phyloP scores from a whole-genome alignment of 1,140 invertebrate genomes.

The Drosophila nigrodunni region DNA sequence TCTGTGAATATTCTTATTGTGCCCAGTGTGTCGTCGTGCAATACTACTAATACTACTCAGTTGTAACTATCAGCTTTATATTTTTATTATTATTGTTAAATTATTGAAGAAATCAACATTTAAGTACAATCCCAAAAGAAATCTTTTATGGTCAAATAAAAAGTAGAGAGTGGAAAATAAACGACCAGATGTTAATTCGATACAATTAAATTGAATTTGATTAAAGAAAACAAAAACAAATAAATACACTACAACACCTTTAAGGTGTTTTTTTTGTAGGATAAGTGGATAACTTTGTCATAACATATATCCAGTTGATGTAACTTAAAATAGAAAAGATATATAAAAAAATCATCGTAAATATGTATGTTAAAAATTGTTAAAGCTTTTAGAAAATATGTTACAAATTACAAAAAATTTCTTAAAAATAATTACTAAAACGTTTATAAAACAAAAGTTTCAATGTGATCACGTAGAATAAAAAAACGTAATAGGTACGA shows the following conservation, averaged over 20 bases:
- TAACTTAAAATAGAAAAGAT: slow-evolving; percentile 43
- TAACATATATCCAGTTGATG: slow-evolving; percentile 41
- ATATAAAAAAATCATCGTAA: slow-evolving; percentile 31
- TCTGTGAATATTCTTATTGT: slow-evolving; percentile 23
- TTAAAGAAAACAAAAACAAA: neutral
- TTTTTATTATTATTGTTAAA: slow-evolving; percentile 6
- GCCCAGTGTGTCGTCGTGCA: slow-evolving; percentile 17
- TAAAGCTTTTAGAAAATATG: slow-evolving; percentile 68
- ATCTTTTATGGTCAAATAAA: slow-evolving; percentile 1
- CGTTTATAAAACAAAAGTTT: slow-evolving; percentile 81
- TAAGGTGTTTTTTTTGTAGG: slow-evolving; percentile 20
- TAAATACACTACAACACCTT: slow-evolving; percentile 7
- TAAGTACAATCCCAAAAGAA: neutral
- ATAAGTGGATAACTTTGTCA: slow-evolving; percentile 29
- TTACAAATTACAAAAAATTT: slow-evolving; percentile 58
- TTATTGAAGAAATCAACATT: neutral
- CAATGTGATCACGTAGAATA: slow-evolving; percentile 82
- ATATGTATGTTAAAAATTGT: slow-evolving; percentile 64
- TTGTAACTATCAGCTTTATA: slow-evolving; percentile 31
- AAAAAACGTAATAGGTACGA: slow-evolving; percentile 59
- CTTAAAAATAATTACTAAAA: slow-evolving; percentile 63
- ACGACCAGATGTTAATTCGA: slow-evolving; percentile 4
- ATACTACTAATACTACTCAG: slow-evolving; percentile 3
- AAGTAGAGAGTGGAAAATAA: neutral
- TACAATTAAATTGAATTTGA: slow-evolving; percentile 21